Evolutionary conservation across 1,140 invertebrate species (phyloP), one percentile per base, ranked within the genome.

Genomic region (Neoseiulus cucumeris): DNA sequence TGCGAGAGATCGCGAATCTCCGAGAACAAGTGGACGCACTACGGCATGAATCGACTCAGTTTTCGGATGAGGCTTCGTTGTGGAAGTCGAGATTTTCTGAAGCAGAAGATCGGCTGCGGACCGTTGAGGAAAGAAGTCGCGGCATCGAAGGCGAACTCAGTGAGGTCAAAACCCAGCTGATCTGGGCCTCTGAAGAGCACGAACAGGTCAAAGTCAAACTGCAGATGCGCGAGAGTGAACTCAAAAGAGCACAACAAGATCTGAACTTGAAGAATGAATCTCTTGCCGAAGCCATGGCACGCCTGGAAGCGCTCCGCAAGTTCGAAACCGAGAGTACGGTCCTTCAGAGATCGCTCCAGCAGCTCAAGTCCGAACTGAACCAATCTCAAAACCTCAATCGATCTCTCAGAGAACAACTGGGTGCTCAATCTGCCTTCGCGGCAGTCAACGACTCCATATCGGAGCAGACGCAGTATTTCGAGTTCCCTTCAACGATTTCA

Each of bases 61-160:
- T 39, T 6, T 39, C 33, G 4, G 33, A 39, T 39, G 33, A 39
- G 33, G 33, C 33, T 4, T 39, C 33, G 4, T 6, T 39, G 33
- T 59, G 51, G 51, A 59, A 33, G 22, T 29, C 25, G 14, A 59
- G 22, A 33, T 25, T 59, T 25, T 17, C 25, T 2, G 51, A 59
- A 4, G 51, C 51, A 2, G 17, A 59, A 20, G 22, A 59, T 59
- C 51, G 51, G 17, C 12, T 25, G 14, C 25, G 9, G 22, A 25
- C 9, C 25, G 2, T 59, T 2, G 51, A 59, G 33, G 51, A 59
- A 6, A 25, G 51, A 2, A 59, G 33, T 59, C 51, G 51, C 22
- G 51, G 51, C 22, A 14, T 59, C 25, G 51, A 59, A 25, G 51
- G 51, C 51, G 51, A 59, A 59, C 51, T 59, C 14, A 59, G 51